phyloP scores from a whole-genome alignment of 2,797 vertebrate species.

The Lagodon rhomboides region DNA sequence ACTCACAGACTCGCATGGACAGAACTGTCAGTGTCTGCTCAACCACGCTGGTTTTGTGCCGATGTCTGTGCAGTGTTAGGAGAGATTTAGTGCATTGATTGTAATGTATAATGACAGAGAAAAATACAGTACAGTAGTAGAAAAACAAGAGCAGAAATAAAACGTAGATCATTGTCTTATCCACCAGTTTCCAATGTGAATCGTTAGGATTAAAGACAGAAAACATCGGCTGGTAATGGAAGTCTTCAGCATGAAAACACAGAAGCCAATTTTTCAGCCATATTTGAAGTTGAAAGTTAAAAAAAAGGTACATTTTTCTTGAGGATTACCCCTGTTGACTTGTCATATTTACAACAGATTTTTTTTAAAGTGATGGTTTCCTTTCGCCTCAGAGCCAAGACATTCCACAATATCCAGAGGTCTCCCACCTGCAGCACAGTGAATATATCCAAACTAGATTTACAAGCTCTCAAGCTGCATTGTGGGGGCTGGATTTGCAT shows the following conservation, averaged over 20 bases:
- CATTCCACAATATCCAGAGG: constrained; percentile 71
- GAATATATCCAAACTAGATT: constrained; percentile 63
- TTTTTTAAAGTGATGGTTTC: constrained; percentile 58
- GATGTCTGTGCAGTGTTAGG: constrained; percentile 48
- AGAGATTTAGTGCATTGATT: constrained; percentile 27
- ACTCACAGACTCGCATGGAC: constrained; percentile 80
- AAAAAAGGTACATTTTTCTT: constrained; percentile 15
- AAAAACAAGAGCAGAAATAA: constrained; percentile 36
- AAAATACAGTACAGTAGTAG: constrained; percentile 18
- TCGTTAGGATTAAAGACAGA: constrained; percentile 22
- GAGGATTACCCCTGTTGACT: constrained; percentile 43
- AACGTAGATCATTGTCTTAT: constrained; percentile 4
- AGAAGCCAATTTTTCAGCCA: constrained; percentile 3
- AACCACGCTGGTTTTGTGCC: constrained; percentile 62
- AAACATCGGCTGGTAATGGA: constrained; percentile 3
- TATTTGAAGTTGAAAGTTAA: not conserved
- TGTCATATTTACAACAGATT: constrained; percentile 60
- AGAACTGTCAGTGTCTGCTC: constrained; percentile 70
- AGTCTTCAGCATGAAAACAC: constrained; percentile 6
- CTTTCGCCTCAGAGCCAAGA: constrained; percentile 62
- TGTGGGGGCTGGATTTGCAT: constrained; percentile 42
- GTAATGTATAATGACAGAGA: constrained; percentile 33
- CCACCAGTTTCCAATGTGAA: constrained; percentile 12
- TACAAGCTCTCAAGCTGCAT: constrained; percentile 63
- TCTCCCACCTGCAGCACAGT: constrained; percentile 70